Percentiles rank a stretch among this genome's conserved stretches.
phyloP scores from a whole-genome alignment of 37 sponge, comb jelly and placozoan species.

The Sycon ciliatum region DNA sequence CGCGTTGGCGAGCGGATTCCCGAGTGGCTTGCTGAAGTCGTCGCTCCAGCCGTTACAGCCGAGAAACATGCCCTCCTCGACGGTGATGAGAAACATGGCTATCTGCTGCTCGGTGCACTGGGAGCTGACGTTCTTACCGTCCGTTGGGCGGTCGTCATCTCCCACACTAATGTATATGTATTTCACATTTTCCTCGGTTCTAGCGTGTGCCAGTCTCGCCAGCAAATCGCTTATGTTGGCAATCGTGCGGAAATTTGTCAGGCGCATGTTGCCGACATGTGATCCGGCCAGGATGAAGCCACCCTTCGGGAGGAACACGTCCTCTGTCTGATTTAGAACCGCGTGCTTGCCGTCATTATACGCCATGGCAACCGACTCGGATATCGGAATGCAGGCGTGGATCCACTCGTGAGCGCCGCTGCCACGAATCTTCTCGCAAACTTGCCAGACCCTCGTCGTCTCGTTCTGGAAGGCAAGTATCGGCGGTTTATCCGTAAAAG shows the following conservation, averaged over 20 bases:
- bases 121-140: no score
- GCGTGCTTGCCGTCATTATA: conserved; percentile 20
- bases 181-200: not conserved
- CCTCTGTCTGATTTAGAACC: conserved; percentile 14
- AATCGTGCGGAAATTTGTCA: no score
- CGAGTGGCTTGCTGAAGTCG: conserved; percentile 17
- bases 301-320: conserved; percentile 14
- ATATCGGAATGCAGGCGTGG: conserved; percentile 15
- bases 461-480: conserved; percentile 21
- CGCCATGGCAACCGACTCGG: conserved; percentile 15
- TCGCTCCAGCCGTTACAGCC: conserved; percentile 25
- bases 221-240: conserved; percentile 17
- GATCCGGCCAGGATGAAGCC: conserved; percentile 10
- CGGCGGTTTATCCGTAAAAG: conserved; percentile 12
- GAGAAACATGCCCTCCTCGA: conserved; percentile 17
- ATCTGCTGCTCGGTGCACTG: conserved; percentile 1
- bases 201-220: conserved; percentile 8
- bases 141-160: conserved; percentile 16
- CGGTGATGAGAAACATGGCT: conserved; percentile 12
- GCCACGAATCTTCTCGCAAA: conserved; percentile 29
- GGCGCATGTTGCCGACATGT: no score
- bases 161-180: not conserved
- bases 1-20: no score
- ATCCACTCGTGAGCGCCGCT: conserved; percentile 18
- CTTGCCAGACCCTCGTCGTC: conserved; percentile 23